Percentiles rank a stretch among this genome's conserved stretches.
These are phyloP conservation scores for Achatina immaculata DNA, from an alignment of 1,140 invertebrate genomes.

Conservation along the genomic window DNA sequence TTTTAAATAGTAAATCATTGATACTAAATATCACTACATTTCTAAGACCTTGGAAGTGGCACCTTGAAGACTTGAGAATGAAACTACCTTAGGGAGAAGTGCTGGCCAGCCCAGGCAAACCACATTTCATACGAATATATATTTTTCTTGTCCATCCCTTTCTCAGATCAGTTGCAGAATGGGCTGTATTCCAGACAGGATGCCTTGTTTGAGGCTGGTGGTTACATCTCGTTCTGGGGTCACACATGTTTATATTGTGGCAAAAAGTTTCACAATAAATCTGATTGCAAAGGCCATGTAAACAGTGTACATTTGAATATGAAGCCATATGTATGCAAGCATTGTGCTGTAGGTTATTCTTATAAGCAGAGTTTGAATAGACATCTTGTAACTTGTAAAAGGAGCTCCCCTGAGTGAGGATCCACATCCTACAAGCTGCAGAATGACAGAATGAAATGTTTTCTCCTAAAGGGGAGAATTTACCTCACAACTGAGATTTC, in stretches of 20 bases:
- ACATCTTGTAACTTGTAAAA: conserved; percentile 18
- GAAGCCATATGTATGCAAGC: conserved; percentile 27
- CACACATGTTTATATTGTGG: conserved; percentile 27
- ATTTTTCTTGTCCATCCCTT: background rate
- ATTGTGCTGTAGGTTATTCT: conserved; percentile 8
- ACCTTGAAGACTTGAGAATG: no score
- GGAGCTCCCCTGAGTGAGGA: background rate
- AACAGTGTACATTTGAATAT: conserved; percentile 33
- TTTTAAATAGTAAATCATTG: no score
- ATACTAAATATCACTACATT: background rate
- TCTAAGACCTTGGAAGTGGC: background rate
- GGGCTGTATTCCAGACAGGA: background rate
- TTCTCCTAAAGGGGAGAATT: no score
- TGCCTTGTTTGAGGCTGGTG: background rate
- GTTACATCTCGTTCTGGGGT: background rate
- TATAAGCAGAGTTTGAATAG: conserved; percentile 32
- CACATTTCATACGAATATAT: background rate
- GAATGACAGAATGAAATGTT: no score
- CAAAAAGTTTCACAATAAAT: conserved; percentile 34
- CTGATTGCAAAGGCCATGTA: conserved; percentile 34
- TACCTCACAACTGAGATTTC: no score
- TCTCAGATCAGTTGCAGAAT: background rate
- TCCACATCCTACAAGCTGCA: no score
- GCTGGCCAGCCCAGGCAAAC: conserved; percentile 2
- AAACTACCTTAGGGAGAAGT: background rate